Base-by-base conservation (phyloP, 1,140 invertebrate species). In the Wasmannia auropunctata region DNA sequence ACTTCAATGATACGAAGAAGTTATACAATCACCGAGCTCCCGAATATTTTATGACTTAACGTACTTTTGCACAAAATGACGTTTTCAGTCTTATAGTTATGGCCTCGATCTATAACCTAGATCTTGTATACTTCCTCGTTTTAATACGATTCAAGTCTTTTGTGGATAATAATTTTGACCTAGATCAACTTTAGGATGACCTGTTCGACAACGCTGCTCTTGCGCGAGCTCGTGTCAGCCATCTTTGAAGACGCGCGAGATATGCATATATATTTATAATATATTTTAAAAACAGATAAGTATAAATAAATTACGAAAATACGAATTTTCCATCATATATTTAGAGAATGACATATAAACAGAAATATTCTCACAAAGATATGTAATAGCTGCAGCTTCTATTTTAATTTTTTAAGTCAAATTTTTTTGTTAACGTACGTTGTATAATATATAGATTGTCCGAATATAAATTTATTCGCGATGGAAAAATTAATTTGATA, bases 151-250 rank as follows among this genome's bases (percentile, higher is more conserved):
- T 81, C 11, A 67, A 49, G 4, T 25, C 10, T 56, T 83, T n/a
- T 58, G 25, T 72, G 22, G 28, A 40, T 31, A 31, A 31, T 31
- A 28, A 25, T 51, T 40, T 65, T 40, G 62, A 67, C 22, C 22
- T 31, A 43, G 25, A 31, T 77, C 8, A 62, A 62, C 28, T 72
- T 83, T 58, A 58, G 8, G 14, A 25, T 43, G 72, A 85, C n/a
- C 46, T 62, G 31, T 65, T 49, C 69, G 34, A 65, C 70, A 84
- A 84, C 80, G 72, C 70, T 85, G 46, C 74, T 85, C 62, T 43
- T 51, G 16, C 62, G 11, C 62, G 11, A 63, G 46, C 14, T 77
- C 28, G 56, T 63, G 34, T 28, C 81, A 77, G 16, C 56, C 60
- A 74, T 60, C 51, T 83, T 81, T 81, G 67, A 58, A 22, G 16